A percentile compares a stretch with the other conserved stretches of the same genome.
phyloP scores from a whole-genome alignment of 2,888 invertebrate species.

The Thelaira solivaga region DNA sequence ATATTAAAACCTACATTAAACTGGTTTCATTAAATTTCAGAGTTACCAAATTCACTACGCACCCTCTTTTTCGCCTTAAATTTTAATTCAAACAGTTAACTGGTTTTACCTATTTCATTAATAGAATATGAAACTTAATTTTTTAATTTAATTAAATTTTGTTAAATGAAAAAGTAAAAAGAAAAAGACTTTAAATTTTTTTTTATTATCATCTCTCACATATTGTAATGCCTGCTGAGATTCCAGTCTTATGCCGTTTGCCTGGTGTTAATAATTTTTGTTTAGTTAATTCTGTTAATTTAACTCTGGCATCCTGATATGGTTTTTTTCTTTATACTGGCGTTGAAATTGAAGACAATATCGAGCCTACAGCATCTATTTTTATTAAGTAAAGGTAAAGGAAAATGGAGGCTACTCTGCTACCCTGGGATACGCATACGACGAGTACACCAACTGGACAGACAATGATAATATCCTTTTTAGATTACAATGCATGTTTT shows the following conservation, averaged over 20 bases:
- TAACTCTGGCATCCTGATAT: slow-evolving; percentile 33
- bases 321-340: slow-evolving; percentile 41
- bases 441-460: slow-evolving; percentile 25
- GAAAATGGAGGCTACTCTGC: neutral
- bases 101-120: no score
- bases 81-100: no score
- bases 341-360: slow-evolving; percentile 61
- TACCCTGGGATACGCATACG: slow-evolving; percentile 7
- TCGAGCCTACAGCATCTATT: slow-evolving; percentile 52
- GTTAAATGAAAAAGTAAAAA: no score
- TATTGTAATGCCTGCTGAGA: slow-evolving; percentile 8
- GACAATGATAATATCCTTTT: slow-evolving; percentile 42
- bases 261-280: slow-evolving; percentile 23
- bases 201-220: no score
- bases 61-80: no score
- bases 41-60: no score
- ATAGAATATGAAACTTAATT: no score
- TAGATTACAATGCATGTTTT: slow-evolving; percentile 46
- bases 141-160: no score
- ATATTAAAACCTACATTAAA: no score
- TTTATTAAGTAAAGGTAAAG: neutral
- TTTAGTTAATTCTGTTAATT: slow-evolving; percentile 52
- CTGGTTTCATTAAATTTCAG: no score
- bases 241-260: neutral
- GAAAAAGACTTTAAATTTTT: no score